phyloP scores from a whole-genome alignment of 2,113 vertebrate genomes.

The Arenaria interpres region DNA sequence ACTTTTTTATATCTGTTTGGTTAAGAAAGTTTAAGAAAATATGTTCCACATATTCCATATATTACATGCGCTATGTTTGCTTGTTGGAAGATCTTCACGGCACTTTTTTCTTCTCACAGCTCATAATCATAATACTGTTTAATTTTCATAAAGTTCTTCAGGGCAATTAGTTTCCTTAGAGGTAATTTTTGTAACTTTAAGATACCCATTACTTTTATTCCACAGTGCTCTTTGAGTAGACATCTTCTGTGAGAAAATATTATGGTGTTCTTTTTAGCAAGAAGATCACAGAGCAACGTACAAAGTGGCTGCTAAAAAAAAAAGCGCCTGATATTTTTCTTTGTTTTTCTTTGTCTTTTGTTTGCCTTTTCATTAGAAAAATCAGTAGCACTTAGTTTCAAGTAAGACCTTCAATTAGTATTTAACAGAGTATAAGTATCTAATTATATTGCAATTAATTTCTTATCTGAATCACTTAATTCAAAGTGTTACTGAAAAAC shows the following conservation, averaged over 20 bases:
- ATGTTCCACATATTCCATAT: neutral
- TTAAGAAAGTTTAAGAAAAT: neutral
- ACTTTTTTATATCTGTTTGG: neutral
- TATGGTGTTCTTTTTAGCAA: neutral
- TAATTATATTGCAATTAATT: constrained; percentile 40
- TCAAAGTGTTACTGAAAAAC: neutral
- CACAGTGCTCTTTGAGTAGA: neutral
- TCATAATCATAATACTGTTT: neutral
- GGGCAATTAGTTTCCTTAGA: neutral
- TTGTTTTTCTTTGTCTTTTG: neutral
- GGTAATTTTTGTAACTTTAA: neutral
- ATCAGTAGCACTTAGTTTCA: constrained; percentile 3
- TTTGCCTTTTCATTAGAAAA: constrained; percentile 34
- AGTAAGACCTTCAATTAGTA: constrained; percentile 38
- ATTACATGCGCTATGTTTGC: neutral
- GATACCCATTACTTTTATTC: neutral
- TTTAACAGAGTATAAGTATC: constrained; percentile 23
- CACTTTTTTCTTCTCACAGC: neutral
- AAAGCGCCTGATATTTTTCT: neutral
- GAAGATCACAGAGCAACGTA: neutral
- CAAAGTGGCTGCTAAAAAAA: neutral
- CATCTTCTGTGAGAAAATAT: neutral
- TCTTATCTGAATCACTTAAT: constrained; percentile 42
- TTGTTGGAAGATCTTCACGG: neutral
- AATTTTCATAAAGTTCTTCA: neutral